Evolutionary conservation across 2,888 invertebrate species (phyloP), one percentile per base, ranked within the genome.

Genomic region (Pseudeuparius sepicola): DNA sequence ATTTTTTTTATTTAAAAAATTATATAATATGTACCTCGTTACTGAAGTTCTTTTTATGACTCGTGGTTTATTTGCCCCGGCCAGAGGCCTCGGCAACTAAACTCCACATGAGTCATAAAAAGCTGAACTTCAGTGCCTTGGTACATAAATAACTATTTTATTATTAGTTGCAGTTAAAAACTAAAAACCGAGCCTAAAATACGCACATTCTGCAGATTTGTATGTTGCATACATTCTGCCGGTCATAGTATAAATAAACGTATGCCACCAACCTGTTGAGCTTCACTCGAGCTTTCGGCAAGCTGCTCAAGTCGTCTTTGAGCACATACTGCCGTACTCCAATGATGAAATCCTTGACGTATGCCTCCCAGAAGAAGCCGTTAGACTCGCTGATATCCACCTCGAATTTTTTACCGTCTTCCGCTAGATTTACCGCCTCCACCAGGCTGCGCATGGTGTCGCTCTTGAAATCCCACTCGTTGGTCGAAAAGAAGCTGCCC

Each of bases 271-370:
- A 81, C 82, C 73, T 75, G 49, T 68, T 69, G 29, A 83, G 59
- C 56, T 79, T 79, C 34, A 62, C 69, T 48, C 73, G 67, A 1
- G 84, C 82, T 7, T 63, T 62, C 1, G 71, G 70, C 41, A 85
- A 52, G 5, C 77, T 75, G 5, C 74, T 72, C 0, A 74, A 60
- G 11, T 71, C 70, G 48, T 90, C 89, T 49, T 86, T 86, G 11
- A 89, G 59, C n/a, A 88, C 73, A 49, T 73, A 90, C 43, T 76
- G 74, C 37, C 90, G 70, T 25, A 90, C 85, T 1, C 92, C 93
- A 44, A 86, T 64, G 62, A 87, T 76, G 50, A 89, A 92, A 6
- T 75, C 71, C 17, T 79, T 75, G 11, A 90, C 70, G 51, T 90
- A 93, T 0, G 70, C 61, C 29, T 84, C 77, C 84, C 92, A 93